A percentile compares a stretch with the other conserved stretches of the same genome.
Evolutionary conservation across 2,888 invertebrate species (phyloP).

Genomic region (Cotesia congregata): DNA sequence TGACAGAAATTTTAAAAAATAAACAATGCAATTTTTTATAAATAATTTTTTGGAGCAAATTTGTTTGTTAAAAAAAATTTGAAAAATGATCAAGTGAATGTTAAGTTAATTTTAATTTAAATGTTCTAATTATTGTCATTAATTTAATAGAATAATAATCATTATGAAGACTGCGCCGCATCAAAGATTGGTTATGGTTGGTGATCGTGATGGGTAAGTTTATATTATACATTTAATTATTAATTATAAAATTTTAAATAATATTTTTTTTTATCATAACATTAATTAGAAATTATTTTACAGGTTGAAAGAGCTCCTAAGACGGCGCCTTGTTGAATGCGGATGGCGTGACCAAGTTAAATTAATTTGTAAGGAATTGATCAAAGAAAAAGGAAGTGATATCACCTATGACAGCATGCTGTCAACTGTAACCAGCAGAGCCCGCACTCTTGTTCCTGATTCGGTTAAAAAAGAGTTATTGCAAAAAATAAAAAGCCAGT

Average conservation of each 20-base stretch:
- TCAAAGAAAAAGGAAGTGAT: conserved; percentile 85
- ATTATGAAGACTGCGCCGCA: conserved; percentile 63
- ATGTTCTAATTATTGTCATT: no score
- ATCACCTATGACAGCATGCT: conserved; percentile 88
- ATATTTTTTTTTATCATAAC: no score
- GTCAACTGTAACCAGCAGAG: conserved; percentile 87
- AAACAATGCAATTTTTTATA: no score
- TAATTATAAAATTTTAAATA: no score
- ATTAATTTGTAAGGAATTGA: conserved; percentile 86
- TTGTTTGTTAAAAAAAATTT: no score
- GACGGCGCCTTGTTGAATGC: conserved; percentile 87
- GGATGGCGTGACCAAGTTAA: conserved; percentile 96
- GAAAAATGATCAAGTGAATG: no score
- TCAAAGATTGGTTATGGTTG: conserved; percentile 65
- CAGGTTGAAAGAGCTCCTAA: conserved; percentile 84
- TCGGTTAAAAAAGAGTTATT: conserved; percentile 92
- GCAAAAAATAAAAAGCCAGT: conserved; percentile 88
- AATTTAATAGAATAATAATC: neutral
- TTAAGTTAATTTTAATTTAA: no score
- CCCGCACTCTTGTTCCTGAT: conserved; percentile 89
- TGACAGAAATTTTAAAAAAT: no score
- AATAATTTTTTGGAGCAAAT: no score
- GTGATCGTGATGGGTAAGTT: conserved; percentile 64
- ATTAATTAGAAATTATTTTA: neutral
- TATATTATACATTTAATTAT: neutral